Evolutionary conservation across 2,888 invertebrate genomes (phyloP).

Genomic region (Coelinius sp.): DNA sequence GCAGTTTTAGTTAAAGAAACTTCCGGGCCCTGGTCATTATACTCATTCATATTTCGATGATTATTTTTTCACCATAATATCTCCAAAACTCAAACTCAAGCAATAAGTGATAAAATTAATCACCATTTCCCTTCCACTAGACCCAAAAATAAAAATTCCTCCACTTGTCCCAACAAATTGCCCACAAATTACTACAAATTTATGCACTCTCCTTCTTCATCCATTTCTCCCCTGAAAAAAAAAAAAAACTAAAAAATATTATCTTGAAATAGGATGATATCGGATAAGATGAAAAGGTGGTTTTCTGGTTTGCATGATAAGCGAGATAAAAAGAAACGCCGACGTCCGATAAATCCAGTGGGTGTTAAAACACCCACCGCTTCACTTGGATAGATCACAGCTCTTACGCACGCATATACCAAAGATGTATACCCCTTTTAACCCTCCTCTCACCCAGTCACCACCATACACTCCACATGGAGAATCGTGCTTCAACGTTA

Average conservation of each 20-base stretch:
- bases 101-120: too few relatives aligned
- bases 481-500: neutral
- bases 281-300: constrained; percentile 24
- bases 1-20: too few relatives aligned
- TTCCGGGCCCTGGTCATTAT: too few relatives aligned
- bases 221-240: neutral
- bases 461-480: neutral
- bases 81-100: too few relatives aligned
- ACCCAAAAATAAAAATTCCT: neutral
- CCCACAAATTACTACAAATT: neutral
- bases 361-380: constrained; percentile 6
- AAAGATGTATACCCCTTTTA: neutral
- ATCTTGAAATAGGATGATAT: constrained; percentile 5
- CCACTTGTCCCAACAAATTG: neutral
- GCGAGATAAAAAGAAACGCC: constrained; percentile 26
- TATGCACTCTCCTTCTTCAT: neutral
- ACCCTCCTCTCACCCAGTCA: neutral
- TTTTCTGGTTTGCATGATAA: constrained; percentile 28
- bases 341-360: constrained; percentile 29
- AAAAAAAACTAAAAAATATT: neutral
- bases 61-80: too few relatives aligned
- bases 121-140: neutral
- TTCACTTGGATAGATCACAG: constrained; percentile 12
- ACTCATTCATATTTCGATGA: too few relatives aligned
- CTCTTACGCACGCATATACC: constrained; percentile 1